Percentiles rank a stretch among this genome's conserved stretches.
Conservation (phyloP, 2,888 invertebrate genomes). For the Oxyscelio sp. region DNA sequence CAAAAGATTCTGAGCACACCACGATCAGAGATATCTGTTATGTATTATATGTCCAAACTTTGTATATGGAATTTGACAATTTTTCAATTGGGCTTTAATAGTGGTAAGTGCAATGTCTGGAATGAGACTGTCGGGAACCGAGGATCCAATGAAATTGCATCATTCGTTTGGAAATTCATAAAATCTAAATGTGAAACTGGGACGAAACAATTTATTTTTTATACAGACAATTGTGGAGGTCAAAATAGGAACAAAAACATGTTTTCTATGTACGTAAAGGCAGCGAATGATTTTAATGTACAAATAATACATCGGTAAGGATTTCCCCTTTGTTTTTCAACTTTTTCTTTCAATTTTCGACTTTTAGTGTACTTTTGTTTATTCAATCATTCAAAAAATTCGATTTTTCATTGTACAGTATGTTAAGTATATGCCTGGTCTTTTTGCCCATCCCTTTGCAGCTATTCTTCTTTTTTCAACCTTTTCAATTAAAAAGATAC, state of each 20-base stretch:
- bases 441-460: too few species aligned
- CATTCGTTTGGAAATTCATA: background rate
- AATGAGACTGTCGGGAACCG: slow-evolving; percentile 10
- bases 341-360: too few species aligned
- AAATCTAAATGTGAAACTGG: background rate
- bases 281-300: too few species aligned
- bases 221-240: slow-evolving; percentile 30
- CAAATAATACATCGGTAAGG: too few species aligned
- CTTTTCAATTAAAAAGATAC: too few species aligned
- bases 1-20: slow-evolving; percentile 41
- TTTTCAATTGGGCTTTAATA: background rate
- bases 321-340: too few species aligned
- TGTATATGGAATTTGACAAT: slow-evolving; percentile 34
- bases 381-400: too few species aligned
- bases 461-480: too few species aligned
- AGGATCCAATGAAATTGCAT: slow-evolving; percentile 36
- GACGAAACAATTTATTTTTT: slow-evolving; percentile 5
- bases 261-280: slow-evolving; percentile 38
- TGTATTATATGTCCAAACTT: slow-evolving; percentile 40
- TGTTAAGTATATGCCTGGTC: too few species aligned
- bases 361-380: too few species aligned
- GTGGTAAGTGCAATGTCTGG: slow-evolving; percentile 22
- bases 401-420: too few species aligned
- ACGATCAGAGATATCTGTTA: slow-evolving; percentile 5
- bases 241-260: slow-evolving; percentile 39